Percentiles rank a stretch among this genome's conserved stretches.
Evolutionary conservation across 1,140 invertebrate species (phyloP).

Genomic region (Conus betulinus): DNA sequence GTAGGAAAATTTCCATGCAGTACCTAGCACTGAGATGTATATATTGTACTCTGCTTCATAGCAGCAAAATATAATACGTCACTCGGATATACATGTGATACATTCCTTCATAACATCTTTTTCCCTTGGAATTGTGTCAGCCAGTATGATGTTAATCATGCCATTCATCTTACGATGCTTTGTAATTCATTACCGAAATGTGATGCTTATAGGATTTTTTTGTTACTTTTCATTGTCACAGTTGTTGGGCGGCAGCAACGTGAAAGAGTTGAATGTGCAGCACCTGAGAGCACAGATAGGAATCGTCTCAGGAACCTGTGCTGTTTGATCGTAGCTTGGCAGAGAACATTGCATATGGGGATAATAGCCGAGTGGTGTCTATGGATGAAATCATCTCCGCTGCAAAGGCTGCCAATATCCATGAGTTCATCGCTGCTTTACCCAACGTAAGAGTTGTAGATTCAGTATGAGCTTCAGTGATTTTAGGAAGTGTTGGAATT

Average conservation of each 20-base stretch:
- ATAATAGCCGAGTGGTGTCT: conserved; percentile 81
- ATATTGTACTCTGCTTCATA: too few species aligned
- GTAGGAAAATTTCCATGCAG: too few species aligned
- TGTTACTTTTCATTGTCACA: conserved; percentile 79
- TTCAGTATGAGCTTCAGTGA: neutral
- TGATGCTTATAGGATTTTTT: too few species aligned
- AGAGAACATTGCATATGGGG: conserved; percentile 93
- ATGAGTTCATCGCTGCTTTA: conserved; percentile 87
- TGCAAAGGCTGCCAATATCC: conserved; percentile 90
- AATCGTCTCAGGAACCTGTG: conserved; percentile 89
- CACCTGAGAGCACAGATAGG: conserved; percentile 81
- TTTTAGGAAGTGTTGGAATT: too few species aligned
- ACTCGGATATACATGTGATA: too few species aligned
- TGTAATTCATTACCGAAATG: too few species aligned
- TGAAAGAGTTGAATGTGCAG: conserved; percentile 71
- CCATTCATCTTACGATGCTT: too few species aligned
- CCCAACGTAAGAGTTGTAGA: conserved; percentile 76
- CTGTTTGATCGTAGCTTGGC: conserved; percentile 90
- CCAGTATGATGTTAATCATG: too few species aligned
- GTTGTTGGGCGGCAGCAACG: conserved; percentile 80
- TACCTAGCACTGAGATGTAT: too few species aligned
- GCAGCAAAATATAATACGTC: too few species aligned
- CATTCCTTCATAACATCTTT: too few species aligned
- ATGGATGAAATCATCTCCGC: conserved; percentile 88
- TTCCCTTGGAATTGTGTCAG: too few species aligned